These are phyloP conservation scores for Hedychridium roseum DNA, from an alignment of 2,888 invertebrate genomes.

Conservation along the genomic window DNA sequence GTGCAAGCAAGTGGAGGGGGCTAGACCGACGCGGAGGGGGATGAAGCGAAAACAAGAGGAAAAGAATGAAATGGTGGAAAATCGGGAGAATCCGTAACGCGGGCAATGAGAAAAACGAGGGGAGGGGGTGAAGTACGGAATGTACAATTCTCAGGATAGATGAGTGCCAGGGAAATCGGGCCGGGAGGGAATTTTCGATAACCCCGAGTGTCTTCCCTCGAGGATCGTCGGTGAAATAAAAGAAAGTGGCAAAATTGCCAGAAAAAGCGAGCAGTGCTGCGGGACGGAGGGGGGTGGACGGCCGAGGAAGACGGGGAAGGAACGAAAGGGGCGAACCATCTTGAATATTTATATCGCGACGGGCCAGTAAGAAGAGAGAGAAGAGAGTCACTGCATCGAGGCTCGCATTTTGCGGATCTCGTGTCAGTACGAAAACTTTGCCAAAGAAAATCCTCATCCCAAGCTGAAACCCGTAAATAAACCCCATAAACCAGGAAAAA, in stretches of 20 bases:
- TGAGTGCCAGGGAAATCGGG: no score
- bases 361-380: constrained; percentile 31
- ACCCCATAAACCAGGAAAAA: no score
- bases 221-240: constrained; percentile 7
- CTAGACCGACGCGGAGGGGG: constrained; percentile 8
- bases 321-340: constrained; percentile 41
- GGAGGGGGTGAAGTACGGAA: constrained; percentile 18
- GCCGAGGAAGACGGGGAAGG: constrained; percentile 18
- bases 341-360: constrained; percentile 53
- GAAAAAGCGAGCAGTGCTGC: no score
- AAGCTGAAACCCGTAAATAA: no score
- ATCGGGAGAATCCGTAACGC: not conserved
- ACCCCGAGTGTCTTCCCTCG: no score
- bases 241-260: not conserved
- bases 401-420: no score
- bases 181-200: no score
- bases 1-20: constrained; percentile 12
- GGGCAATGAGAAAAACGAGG: constrained; percentile 8
- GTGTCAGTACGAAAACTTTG: no score
- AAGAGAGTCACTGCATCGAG: constrained; percentile 4
- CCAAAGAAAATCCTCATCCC: no score
- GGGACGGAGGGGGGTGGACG: constrained; percentile 2
- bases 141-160: no score
- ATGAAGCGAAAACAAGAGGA: constrained; percentile 1
- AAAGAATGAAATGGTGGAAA: constrained; percentile 3